Evolutionary conservation across 1,140 invertebrate genomes (phyloP).

Genomic region (Lerema accius): DNA sequence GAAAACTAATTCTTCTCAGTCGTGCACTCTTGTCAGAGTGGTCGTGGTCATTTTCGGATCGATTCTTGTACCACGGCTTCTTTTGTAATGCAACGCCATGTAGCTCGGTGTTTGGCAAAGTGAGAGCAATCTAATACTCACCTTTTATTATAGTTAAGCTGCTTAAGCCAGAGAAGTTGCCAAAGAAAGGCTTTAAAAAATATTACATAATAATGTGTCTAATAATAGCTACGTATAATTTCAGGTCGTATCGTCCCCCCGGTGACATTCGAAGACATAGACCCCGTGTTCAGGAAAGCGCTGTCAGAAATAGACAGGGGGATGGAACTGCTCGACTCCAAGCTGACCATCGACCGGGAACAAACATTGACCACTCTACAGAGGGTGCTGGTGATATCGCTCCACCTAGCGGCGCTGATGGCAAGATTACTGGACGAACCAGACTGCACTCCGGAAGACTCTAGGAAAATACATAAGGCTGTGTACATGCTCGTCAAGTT

Average conservation of each 20-base stretch:
- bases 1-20: no score
- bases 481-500: constrained; percentile 89
- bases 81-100: no score
- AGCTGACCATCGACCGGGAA: constrained; percentile 84
- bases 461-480: constrained; percentile 84
- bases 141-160: no score
- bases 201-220: no score
- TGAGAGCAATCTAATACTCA: no score
- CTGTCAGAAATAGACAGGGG: constrained; percentile 87
- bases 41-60: no score
- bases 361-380: constrained; percentile 90
- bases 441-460: constrained; percentile 81
- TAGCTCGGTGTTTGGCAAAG: no score
- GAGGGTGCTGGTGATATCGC: constrained; percentile 92
- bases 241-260: constrained; percentile 89
- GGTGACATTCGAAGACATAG: constrained; percentile 90
- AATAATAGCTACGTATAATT: constrained; percentile 12
- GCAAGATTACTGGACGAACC: constrained; percentile 85
- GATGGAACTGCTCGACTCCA: constrained; percentile 77
- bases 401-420: constrained; percentile 91
- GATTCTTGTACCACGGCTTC: no score
- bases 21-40: no score
- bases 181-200: no score
- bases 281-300: constrained; percentile 91
- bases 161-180: no score